Percentiles rank a stretch among this genome's conserved stretches.
These are phyloP conservation scores for Petrosia ficiformis DNA, from an alignment of 37 sponge, comb jelly and placozoan genomes.

Conservation along the genomic window DNA sequence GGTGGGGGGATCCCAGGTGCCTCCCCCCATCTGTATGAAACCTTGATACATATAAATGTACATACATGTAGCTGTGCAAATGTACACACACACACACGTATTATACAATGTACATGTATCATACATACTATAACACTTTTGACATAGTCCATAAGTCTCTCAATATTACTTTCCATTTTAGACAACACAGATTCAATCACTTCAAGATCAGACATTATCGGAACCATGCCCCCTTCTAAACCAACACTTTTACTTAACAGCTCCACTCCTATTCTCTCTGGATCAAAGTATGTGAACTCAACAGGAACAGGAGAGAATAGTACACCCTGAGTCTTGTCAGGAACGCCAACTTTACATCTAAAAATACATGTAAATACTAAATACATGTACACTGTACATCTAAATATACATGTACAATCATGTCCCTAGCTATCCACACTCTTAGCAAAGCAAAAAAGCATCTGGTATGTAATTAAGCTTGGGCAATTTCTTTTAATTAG, in stretches of 20 bases:
- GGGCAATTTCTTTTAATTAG: no score
- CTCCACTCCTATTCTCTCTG: slow-evolving; percentile 77
- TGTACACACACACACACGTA: no score
- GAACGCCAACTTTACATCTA: slow-evolving; percentile 76
- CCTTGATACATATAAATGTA: no score
- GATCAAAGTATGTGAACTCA: slow-evolving; percentile 63
- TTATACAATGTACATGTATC: not conserved
- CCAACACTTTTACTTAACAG: slow-evolving; percentile 11
- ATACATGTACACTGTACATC: no score
- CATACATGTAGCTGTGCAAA: no score
- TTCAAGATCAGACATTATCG: slow-evolving; percentile 16
- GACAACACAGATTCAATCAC: slow-evolving; percentile 15
- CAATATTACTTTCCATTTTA: slow-evolving; percentile 29
- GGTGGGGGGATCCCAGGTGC: no score
- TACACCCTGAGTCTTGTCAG: slow-evolving; percentile 71
- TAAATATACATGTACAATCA: no score
- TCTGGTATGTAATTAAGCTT: no score
- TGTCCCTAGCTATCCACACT: no score
- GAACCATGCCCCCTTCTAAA: not conserved
- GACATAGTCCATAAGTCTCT: slow-evolving; percentile 50
- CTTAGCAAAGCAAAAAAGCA: no score
- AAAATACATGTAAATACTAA: not conserved
- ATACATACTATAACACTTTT: slow-evolving; percentile 60
- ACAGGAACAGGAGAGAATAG: slow-evolving; percentile 67
- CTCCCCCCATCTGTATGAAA: no score